Conservation (phyloP, 2,797 vertebrate species). For the Cryptoprocta ferox region DNA sequence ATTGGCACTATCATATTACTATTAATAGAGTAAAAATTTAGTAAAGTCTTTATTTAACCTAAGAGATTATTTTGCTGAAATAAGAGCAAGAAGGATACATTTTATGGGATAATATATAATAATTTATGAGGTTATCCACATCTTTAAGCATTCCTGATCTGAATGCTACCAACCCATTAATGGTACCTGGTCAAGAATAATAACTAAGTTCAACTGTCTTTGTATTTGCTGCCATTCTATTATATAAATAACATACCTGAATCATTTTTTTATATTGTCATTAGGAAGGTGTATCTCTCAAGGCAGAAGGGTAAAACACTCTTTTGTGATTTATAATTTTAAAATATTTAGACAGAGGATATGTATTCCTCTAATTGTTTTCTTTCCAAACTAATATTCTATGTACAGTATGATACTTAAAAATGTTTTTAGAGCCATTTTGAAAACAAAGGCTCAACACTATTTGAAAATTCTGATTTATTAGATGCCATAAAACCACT, state of each 20-base stretch:
- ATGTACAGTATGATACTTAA: background rate
- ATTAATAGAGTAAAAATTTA: background rate
- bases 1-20: background rate
- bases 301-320: background rate
- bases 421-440: background rate
- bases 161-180: background rate
- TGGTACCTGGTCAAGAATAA: background rate
- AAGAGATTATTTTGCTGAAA: background rate
- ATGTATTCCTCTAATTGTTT: background rate
- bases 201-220: background rate
- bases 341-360: background rate
- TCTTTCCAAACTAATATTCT: background rate
- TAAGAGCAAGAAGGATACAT: background rate
- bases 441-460: background rate
- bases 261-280: background rate
- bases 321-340: background rate
- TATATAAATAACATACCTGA: background rate
- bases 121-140: background rate
- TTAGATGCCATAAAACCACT: background rate
- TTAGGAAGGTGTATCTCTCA: background rate
- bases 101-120: background rate
- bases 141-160: background rate
- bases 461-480: background rate
- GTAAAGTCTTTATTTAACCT: background rate
- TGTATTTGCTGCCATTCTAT: background rate